Evolutionary conservation across 2,797 vertebrate species (phyloP), one percentile per base, ranked within the genome.

Genomic region (Microctenopoma stevenorrisi): DNA sequence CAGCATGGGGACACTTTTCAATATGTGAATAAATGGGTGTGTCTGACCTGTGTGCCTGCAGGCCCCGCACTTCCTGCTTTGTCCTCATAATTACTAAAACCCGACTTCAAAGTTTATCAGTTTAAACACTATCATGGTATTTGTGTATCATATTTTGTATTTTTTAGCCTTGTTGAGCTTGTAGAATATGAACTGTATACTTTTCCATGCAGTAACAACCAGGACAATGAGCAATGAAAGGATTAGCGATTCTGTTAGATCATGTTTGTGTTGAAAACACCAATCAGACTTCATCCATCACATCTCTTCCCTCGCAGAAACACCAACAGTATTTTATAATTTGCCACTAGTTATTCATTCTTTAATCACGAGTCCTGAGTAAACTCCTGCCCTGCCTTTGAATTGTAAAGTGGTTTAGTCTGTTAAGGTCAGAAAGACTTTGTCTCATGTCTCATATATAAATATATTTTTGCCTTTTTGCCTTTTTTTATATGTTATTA

Each of bases 1-100:
- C 90, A 93, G 91, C 89, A 93, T 57, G 52, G 90, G 85, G 79
- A 76, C 46, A 52, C 79, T 75, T 81, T 79, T 79, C 83, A 88
- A 67, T 91, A 76, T 81, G 84, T 86, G 85, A 88, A 64, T 76
- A 85, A 64, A 74, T 83, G 91, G 93, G 93, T 90, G 92, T 93
- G 93, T 87, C 91, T 85, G 83, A 88, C 71, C 82, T 82, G 73
- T 84, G 86, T 71, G 68, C 81, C 78, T 75, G 72, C 58, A 61
- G 56, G 82, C 81, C 51, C 51, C 10, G 38, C 50, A 69, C 74
- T 86, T 89, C 82, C 86, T 88, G 76, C 63, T 80, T 74, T 72
- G 66, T 83, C 81, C 51, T 76, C 68, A 67, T 63, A 25, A 64
- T 65, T 62, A 55, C 74, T 28, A 28, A 66, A 70, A 58, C n/a